Conservation (phyloP, 2,797 vertebrate species). For the Danionella dracula region DNA sequence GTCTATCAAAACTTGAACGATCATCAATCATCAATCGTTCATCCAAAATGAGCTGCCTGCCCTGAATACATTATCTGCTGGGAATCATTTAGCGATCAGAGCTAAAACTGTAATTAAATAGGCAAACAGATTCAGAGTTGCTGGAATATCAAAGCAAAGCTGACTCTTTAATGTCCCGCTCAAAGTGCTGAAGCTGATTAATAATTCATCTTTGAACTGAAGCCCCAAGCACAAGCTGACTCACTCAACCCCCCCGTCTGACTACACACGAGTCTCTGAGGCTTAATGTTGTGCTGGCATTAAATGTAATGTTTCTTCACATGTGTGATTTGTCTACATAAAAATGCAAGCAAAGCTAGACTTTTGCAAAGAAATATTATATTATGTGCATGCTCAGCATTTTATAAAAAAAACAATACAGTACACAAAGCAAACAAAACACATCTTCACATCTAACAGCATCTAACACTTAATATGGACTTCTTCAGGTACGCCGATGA, state of each 20-base stretch:
- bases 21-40: too few species aligned
- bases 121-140: slow-evolving; percentile 12
- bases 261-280: slow-evolving; percentile 1
- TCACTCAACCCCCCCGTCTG: slow-evolving; percentile 12
- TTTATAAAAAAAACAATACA: too few species aligned
- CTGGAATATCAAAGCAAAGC: slow-evolving; percentile 37
- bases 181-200: slow-evolving; percentile 32
- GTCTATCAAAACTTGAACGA: too few species aligned
- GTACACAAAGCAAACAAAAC: too few species aligned
- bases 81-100: not conserved
- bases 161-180: slow-evolving; percentile 40
- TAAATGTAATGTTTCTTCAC: slow-evolving; percentile 11
- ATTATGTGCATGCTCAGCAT: too few species aligned
- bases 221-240: slow-evolving; percentile 18
- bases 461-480: too few species aligned
- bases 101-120: not conserved
- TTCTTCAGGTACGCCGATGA: too few species aligned
- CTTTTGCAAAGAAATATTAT: too few species aligned
- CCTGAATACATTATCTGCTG: too few species aligned
- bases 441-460: too few species aligned
- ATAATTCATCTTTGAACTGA: slow-evolving; percentile 38
- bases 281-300: slow-evolving; percentile 22
- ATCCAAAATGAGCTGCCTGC: too few species aligned
- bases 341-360: not conserved
- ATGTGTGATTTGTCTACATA: not conserved